Evolutionary conservation across 1,140 invertebrate genomes (phyloP).

Genomic region (Dolichoris vasculosae): DNA sequence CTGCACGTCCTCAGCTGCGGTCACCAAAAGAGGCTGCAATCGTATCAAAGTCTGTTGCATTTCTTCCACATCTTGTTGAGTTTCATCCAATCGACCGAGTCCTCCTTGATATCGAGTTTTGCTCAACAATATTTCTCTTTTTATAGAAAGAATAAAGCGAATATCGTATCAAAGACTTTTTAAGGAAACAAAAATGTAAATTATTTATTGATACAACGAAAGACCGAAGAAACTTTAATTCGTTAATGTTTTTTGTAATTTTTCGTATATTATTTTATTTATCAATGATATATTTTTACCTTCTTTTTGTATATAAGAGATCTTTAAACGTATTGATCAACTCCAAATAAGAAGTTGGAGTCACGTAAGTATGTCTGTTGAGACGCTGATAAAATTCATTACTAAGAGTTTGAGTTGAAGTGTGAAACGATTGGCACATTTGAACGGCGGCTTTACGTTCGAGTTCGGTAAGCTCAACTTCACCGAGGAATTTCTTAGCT

Average conservation of each 20-base stretch:
- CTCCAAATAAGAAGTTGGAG: conserved; percentile 95
- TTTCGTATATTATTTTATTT: not conserved
- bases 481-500: conserved; percentile 89
- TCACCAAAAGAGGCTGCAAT: conserved; percentile 91
- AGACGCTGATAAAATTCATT: conserved; percentile 82
- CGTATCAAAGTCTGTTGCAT: conserved; percentile 91
- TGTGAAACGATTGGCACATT: conserved; percentile 94
- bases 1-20: conserved; percentile 89
- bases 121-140: conserved; percentile 75
- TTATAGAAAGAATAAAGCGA: not conserved
- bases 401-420: conserved; percentile 86
- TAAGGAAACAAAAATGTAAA: conserved; percentile 10
- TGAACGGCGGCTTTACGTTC: conserved; percentile 84
- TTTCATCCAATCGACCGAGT: conserved; percentile 89
- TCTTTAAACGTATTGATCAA: conserved; percentile 93
- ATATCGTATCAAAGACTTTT: too few relatives aligned
- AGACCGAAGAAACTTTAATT: too few relatives aligned
- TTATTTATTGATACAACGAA: not conserved
- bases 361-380: conserved; percentile 90
- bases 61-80: conserved; percentile 86
- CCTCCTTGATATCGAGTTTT: conserved; percentile 89
- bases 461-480: conserved; percentile 86
- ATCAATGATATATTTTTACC: conserved; percentile 51
- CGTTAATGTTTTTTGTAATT: not conserved
- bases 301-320: conserved; percentile 85